A percentile compares a stretch with the other conserved stretches of the same genome.
These are phyloP conservation scores for Drosophila obscura DNA, from an alignment of 1,140 invertebrate genomes.

Conservation along the genomic window DNA sequence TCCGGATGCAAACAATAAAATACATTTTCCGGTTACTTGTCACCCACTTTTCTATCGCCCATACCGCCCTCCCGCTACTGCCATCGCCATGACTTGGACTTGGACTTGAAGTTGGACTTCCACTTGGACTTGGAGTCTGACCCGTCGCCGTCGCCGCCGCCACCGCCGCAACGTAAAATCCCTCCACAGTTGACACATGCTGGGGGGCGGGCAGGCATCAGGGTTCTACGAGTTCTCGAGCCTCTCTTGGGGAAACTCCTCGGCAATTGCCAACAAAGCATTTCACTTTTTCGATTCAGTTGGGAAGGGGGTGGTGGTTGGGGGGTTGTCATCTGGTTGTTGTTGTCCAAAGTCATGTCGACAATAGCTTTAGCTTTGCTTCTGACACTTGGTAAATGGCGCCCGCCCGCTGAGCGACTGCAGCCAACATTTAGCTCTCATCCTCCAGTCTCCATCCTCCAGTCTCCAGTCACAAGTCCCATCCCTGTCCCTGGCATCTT, in stretches of 20 bases:
- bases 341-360: constrained; percentile 81
- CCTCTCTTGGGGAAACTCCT: constrained; percentile 62
- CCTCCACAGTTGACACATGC: constrained; percentile 71
- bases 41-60: constrained; percentile 70
- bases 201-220: constrained; percentile 27
- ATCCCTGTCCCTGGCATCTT: constrained; percentile 10
- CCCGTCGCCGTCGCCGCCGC: neutral
- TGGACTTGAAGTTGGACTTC: too few species aligned
- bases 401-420: constrained; percentile 76
- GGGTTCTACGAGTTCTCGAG: neutral
- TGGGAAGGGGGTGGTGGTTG: neutral
- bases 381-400: constrained; percentile 83
- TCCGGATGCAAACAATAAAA: constrained; percentile 82
- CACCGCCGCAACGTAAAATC: constrained; percentile 46
- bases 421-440: constrained; percentile 55
- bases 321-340: constrained; percentile 26
- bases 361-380: constrained; percentile 83
- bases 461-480: neutral
- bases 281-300: constrained; percentile 63
- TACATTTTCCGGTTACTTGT: constrained; percentile 83
- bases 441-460: neutral
- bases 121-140: neutral
- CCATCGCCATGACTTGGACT: too few species aligned
- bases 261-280: constrained; percentile 79
- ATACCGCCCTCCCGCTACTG: neutral